phyloP scores from a whole-genome alignment of 2,113 vertebrate species.

The Scolopax mira region DNA sequence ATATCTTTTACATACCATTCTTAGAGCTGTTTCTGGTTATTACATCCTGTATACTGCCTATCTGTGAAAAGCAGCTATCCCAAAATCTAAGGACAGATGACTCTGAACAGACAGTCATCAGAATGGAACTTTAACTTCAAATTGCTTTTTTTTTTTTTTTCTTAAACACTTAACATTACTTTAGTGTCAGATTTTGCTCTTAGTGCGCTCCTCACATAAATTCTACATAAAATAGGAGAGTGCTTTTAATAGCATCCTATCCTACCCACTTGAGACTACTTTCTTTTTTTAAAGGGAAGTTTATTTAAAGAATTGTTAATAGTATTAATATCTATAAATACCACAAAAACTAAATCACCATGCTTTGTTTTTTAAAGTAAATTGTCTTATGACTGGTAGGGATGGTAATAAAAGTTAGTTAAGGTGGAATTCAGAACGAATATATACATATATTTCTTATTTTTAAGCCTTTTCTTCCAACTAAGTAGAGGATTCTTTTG shows the following conservation, averaged over 20 bases:
- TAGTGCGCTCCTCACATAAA: neutral
- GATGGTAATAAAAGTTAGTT: neutral
- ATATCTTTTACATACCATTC: neutral
- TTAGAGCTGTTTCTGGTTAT: neutral
- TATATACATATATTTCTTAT: too few species aligned
- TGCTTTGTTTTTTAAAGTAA: neutral
- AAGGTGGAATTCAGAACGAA: neutral
- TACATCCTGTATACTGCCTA: neutral
- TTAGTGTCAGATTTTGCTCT: neutral
- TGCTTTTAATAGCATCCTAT: too few species aligned
- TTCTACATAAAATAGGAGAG: neutral
- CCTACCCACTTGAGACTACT: accelerated
- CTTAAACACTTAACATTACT: neutral
- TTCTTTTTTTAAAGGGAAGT: neutral
- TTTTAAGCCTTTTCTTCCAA: neutral
- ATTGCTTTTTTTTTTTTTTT: neutral
- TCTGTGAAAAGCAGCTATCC: neutral
- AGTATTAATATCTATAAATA: neutral
- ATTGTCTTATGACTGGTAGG: neutral
- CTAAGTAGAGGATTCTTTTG: neutral
- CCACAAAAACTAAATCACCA: neutral
- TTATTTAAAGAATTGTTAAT: neutral
- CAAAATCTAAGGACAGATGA: neutral
- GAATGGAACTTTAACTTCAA: neutral
- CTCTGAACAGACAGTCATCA: neutral